Conservation (phyloP, 2,113 vertebrate genomes). For the Neogale vison region DNA sequence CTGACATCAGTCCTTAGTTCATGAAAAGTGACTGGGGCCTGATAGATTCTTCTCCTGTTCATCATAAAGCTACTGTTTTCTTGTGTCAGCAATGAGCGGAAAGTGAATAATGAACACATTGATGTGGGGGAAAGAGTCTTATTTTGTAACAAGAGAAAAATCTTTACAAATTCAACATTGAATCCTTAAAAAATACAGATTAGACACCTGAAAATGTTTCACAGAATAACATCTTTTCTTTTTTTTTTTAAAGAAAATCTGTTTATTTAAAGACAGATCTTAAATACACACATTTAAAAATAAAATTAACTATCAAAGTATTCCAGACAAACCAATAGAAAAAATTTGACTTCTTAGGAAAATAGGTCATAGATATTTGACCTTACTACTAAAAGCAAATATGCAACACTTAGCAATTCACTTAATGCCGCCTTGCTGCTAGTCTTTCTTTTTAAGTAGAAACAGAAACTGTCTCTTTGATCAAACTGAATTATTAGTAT, state of each 20-base stretch:
- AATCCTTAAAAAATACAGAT: slow-evolving; percentile 71
- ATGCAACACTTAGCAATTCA: neutral
- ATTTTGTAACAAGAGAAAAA: slow-evolving; percentile 70
- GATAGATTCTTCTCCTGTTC: slow-evolving; percentile 77
- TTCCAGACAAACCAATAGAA: neutral
- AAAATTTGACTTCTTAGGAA: neutral
- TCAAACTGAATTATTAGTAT: neutral
- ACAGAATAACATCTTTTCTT: slow-evolving; percentile 52
- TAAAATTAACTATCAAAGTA: neutral
- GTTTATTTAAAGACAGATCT: neutral
- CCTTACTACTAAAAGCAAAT: neutral
- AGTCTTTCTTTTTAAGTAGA: neutral
- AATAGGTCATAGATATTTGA: neutral
- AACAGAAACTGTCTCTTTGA: neutral
- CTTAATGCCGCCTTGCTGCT: neutral
- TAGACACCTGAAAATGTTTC: slow-evolving; percentile 58
- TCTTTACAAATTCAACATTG: slow-evolving; percentile 69
- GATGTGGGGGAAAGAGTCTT: slow-evolving; percentile 38
- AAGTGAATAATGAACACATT: slow-evolving; percentile 80
- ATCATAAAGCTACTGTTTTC: slow-evolving; percentile 77
- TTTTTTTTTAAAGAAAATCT: neutral
- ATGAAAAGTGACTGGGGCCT: slow-evolving; percentile 82
- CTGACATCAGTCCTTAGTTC: slow-evolving; percentile 82
- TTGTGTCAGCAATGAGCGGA: slow-evolving; percentile 76
- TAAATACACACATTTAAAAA: neutral